Evolutionary conservation across 1,140 invertebrate species (phyloP), one percentile per base, ranked within the genome.

Genomic region (Teleopsis dalmanni): DNA sequence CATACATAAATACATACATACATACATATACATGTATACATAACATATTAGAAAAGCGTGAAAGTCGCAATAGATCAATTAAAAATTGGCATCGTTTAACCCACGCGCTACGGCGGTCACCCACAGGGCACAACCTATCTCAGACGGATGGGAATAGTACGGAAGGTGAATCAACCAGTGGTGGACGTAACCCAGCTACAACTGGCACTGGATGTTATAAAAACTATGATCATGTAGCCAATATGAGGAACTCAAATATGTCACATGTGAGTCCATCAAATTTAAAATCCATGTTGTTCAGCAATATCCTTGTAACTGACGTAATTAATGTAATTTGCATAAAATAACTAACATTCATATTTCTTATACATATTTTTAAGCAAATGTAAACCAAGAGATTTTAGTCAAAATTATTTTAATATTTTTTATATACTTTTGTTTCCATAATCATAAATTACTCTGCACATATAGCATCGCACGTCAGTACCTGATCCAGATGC

Each of bases 61-160:
- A 70, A 59, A 70, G 60, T 57, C 67, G 67, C 60, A 66, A 55
- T 62, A 58, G 67, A 63, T 68, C 67, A 61, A 59, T 71, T 50
- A 64, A 63, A 67, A 67, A 69, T 68, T 70, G 68, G 71, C 62
- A 65, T 56, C 62, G 64, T 62, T 66, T 73, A 69, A 73, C 64
- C 62, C 65, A 71, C 64, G 67, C 70, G 65, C 65, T 71, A 62
- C 68, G 68, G 57, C 62, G 67, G 58, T 71, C 63, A 56, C 64
- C 74, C 76, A 73, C 77, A 89, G 88, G 88, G 79, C 88, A 91
- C 79, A 90, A 91, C 78, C 79, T 90, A 80, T 88, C 88, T 58
- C 85, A 89, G 72, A 84, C 80, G 55, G 90, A 93, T 68, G 87
- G 83, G 50, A 88, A 85, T 75, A 91, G 87, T 68, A 81, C 88